These are phyloP conservation scores for Trichonephila inaurata DNA, from an alignment of 1,140 invertebrate genomes.

Conservation along the genomic window DNA sequence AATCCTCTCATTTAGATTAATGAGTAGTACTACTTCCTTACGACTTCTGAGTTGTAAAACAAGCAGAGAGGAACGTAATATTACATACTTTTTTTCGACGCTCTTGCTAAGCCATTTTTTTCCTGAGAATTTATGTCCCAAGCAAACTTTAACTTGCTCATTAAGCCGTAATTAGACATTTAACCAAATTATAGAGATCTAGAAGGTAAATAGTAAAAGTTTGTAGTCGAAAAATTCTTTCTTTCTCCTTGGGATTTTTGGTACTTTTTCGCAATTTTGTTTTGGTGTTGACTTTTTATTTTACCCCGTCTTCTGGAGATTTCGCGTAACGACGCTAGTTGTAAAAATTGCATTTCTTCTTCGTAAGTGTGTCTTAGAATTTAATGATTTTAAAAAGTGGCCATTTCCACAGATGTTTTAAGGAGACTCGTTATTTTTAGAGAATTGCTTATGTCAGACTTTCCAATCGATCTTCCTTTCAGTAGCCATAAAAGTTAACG, in stretches of 20 bases:
- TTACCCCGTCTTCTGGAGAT: not conserved
- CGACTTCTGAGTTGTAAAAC: not conserved
- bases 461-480: slow-evolving; percentile 35
- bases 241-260: not conserved
- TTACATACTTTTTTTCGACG: slow-evolving; percentile 19
- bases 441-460: slow-evolving; percentile 19
- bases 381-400: slow-evolving; percentile 58
- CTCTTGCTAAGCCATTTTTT: not conserved
- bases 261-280: too few species aligned
- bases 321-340: not conserved
- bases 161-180: slow-evolving; percentile 57
- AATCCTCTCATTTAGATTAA: slow-evolving; percentile 24
- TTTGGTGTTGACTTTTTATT: not conserved
- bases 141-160: slow-evolving; percentile 20
- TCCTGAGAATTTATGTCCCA: not conserved
- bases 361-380: not conserved
- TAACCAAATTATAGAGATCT: slow-evolving; percentile 59
- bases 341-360: slow-evolving; percentile 32
- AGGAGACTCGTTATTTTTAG: slow-evolving; percentile 57
- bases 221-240: not conserved
- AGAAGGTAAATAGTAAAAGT: not conserved
- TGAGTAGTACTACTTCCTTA: not conserved
- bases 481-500: slow-evolving; percentile 16
- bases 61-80: not conserved
- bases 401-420: not conserved